Percentiles rank a stretch among this genome's conserved stretches.
These are phyloP conservation scores for Tachuris rubrigastra DNA, from an alignment of 2,113 vertebrate genomes.

Conservation along the genomic window DNA sequence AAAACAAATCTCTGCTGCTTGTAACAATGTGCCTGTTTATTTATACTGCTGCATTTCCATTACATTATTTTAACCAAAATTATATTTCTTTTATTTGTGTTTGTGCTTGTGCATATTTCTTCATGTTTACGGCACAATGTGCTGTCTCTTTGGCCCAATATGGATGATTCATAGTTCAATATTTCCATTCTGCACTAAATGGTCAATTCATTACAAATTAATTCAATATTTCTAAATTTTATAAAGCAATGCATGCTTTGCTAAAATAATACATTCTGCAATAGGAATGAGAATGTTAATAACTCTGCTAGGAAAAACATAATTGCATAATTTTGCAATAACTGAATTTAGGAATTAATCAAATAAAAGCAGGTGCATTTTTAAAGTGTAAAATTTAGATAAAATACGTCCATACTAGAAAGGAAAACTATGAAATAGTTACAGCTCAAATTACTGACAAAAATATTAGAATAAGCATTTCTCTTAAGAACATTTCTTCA, in stretches of 20 bases:
- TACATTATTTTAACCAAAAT: not conserved
- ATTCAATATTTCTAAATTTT: slow-evolving; percentile 2
- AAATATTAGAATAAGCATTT: not conserved
- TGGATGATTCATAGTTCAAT: not conserved
- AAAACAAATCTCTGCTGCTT: not conserved
- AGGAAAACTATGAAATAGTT: not conserved
- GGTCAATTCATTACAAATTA: slow-evolving; percentile 17
- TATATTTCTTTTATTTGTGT: not conserved
- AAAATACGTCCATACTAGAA: not conserved
- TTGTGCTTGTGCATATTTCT: not conserved
- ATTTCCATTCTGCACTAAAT: slow-evolving; percentile 8
- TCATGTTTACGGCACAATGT: not conserved
- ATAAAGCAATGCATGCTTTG: not conserved
- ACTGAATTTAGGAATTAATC: not conserved
- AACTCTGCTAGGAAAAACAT: not conserved
- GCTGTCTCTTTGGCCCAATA: not conserved
- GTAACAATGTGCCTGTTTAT: not conserved
- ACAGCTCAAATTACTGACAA: not conserved
- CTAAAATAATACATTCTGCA: not conserved
- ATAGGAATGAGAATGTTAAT: not conserved
- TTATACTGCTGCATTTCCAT: not conserved
- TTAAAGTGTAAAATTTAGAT: not conserved
- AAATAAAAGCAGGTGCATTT: not conserved
- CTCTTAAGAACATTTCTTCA: not conserved
- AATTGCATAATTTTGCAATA: slow-evolving; percentile 1